Evolutionary conservation across 1,140 invertebrate species (phyloP).

Genomic region (Cherax quadricarinatus): DNA sequence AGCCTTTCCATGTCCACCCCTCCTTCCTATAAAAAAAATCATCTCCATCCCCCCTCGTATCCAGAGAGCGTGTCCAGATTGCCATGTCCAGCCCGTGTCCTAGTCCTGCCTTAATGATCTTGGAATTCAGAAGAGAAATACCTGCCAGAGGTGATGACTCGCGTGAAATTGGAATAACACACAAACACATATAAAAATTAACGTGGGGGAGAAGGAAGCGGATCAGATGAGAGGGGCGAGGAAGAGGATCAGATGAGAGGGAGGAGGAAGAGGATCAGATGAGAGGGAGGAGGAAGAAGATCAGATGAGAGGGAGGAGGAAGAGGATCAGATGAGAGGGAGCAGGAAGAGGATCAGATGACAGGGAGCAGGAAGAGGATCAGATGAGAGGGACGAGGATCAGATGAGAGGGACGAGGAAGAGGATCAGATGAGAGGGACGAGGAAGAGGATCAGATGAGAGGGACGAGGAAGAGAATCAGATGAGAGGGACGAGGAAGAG

Average conservation of each 20-base stretch:
- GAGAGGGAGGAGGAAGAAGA: neutral
- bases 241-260: neutral
- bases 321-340: neutral
- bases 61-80: neutral
- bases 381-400: too few species aligned
- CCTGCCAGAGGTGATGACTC: neutral
- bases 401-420: neutral
- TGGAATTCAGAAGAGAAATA: neutral
- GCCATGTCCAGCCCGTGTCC: neutral
- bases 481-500: neutral
- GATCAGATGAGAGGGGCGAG: neutral
- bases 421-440: neutral
- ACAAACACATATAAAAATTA: constrained; percentile 13
- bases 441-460: neutral
- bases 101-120: neutral
- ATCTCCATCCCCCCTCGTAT: neutral
- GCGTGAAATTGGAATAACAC: neutral
- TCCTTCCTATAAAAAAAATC: too few species aligned
- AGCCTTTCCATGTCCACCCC: neutral
- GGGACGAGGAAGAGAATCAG: too few species aligned
- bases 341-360: neutral
- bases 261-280: neutral
- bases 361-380: neutral
- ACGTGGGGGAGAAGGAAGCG: neutral
- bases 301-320: neutral